A percentile compares a stretch with the other conserved stretches of the same genome.
phyloP scores from a whole-genome alignment of 2,888 invertebrate species.

The Leucophenga maculata region DNA sequence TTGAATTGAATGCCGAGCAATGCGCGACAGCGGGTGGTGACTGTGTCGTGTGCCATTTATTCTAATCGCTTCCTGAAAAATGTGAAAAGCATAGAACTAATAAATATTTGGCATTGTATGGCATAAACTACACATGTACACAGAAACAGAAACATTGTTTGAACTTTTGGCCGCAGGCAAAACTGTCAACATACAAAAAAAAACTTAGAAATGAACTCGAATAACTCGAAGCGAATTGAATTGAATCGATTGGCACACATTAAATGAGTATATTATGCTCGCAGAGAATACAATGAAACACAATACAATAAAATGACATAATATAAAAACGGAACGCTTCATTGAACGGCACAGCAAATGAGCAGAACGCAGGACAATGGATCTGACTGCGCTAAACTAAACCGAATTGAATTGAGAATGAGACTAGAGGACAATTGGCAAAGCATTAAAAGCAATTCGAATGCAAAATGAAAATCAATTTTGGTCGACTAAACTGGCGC shows the following conservation, averaged over 20 bases:
- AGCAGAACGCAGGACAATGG: slow-evolving; percentile 12
- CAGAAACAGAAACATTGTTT: slow-evolving; percentile 17
- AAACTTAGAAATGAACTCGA: neutral
- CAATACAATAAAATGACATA: slow-evolving; percentile 15
- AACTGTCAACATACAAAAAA: slow-evolving; percentile 1
- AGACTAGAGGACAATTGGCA: neutral
- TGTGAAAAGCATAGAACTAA: too few relatives aligned
- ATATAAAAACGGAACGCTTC: slow-evolving; percentile 22
- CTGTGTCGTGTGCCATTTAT: too few relatives aligned
- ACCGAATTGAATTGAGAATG: neutral
- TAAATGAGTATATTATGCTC: slow-evolving; percentile 13
- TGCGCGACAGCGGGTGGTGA: too few relatives aligned
- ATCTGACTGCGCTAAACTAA: neutral
- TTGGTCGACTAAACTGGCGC: slow-evolving; percentile 20
- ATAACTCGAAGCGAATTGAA: neutral
- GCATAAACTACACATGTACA: neutral
- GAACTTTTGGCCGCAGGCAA: slow-evolving; percentile 31
- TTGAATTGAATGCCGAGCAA: too few relatives aligned
- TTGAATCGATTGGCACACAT: slow-evolving; percentile 17
- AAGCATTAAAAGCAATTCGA: slow-evolving; percentile 1
- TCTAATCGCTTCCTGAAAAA: too few relatives aligned
- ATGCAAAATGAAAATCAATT: too few relatives aligned
- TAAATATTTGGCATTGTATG: neutral
- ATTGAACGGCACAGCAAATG: slow-evolving; percentile 17
- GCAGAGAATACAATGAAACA: neutral